A percentile compares a stretch with the other conserved stretches of the same genome.
Conservation (phyloP, 2,113 vertebrate genomes). For the Saguinus midas region DNA sequence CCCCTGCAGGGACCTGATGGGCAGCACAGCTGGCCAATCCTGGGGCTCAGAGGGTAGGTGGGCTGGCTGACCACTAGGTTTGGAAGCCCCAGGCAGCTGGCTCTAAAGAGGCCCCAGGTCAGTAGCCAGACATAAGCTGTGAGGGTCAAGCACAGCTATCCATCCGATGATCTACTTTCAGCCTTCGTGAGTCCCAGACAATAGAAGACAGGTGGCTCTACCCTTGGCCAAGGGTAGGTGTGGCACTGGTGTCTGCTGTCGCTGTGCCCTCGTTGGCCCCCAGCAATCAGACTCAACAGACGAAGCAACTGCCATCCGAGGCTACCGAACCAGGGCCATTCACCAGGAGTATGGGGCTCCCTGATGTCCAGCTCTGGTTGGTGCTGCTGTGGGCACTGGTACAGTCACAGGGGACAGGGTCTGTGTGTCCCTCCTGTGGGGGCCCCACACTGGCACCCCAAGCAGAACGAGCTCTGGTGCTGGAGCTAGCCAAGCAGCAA, state of each 20-base stretch:
- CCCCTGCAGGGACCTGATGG: slow-evolving; percentile 69
- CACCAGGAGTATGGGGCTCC: slow-evolving; percentile 52
- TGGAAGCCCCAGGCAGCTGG: slow-evolving; percentile 33
- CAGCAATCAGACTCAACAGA: slow-evolving; percentile 19
- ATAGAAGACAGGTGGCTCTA: slow-evolving; percentile 30
- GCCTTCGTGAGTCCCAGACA: not conserved
- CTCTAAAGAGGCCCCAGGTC: slow-evolving; percentile 67
- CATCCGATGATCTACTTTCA: not conserved
- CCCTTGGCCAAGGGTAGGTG: slow-evolving; percentile 15
- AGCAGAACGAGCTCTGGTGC: slow-evolving; percentile 77
- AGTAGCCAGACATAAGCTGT: slow-evolving; percentile 35
- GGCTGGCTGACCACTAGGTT: slow-evolving; percentile 49
- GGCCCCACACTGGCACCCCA: slow-evolving; percentile 60
- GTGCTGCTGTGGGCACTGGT: slow-evolving; percentile 56
- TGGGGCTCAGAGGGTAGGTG: slow-evolving; percentile 51
- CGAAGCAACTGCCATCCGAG: not conserved
- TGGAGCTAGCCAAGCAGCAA: slow-evolving; percentile 88
- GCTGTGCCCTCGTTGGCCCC: not conserved
- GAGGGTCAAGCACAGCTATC: slow-evolving; percentile 15
- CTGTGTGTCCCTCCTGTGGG: slow-evolving; percentile 64
- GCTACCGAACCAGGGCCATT: not conserved
- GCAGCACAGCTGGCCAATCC: slow-evolving; percentile 73
- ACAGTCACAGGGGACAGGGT: slow-evolving; percentile 55
- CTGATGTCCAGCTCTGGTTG: not conserved
- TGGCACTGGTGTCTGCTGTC: not conserved